Base-by-base conservation (phyloP, 2,888 invertebrate genomes). In the Acleris sparsana region DNA sequence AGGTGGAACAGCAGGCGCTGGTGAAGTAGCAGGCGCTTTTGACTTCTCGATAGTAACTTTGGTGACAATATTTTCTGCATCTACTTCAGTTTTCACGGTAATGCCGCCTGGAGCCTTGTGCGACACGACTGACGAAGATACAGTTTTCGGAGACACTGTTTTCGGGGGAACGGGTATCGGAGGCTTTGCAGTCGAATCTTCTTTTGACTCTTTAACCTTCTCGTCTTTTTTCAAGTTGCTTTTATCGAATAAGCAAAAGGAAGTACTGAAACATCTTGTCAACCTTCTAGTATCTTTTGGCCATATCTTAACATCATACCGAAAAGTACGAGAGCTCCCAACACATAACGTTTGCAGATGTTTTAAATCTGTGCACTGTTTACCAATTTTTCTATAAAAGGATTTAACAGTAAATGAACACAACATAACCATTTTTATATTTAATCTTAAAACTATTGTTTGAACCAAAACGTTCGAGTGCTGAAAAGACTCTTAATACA, bases 31-130 rank as follows among this genome's bases (percentile, higher is more conserved):
- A 51, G 74, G 63, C 5, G 61, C 49, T 71, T 78, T 72, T 43
- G 68, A 71, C 69, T 87, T 92, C 73, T 90, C 91, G 70, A 92
- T 90, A 16, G 87, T 91, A 48, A 92, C 88, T 80, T 90, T 92
- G 48, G 92, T 92, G n/a, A 92, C 88, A 66, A 82, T 71, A 71
- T 89, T 81, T 59, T 85, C 75, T 17, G 71, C 75, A 78, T 88
- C 84, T 53, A 85, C 86, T 75, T 92, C 90, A 57, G 92, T 87
- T 78, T 90, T 91, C 6, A 92, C 89, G 70, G 87, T 79, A 65
- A 92, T 87, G 68, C 87, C 84, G 29, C 84, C 86, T 48, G 86
- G 75, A 20, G 80, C 75, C 76, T 84, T 87, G 39, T 13, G 39
- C 39, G 39, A 39, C 11, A 39, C 13, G 13, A 39, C 4, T 4